These are phyloP conservation scores for Aleadryas rufinucha DNA, from an alignment of 2,113 vertebrate genomes.

Conservation along the genomic window DNA sequence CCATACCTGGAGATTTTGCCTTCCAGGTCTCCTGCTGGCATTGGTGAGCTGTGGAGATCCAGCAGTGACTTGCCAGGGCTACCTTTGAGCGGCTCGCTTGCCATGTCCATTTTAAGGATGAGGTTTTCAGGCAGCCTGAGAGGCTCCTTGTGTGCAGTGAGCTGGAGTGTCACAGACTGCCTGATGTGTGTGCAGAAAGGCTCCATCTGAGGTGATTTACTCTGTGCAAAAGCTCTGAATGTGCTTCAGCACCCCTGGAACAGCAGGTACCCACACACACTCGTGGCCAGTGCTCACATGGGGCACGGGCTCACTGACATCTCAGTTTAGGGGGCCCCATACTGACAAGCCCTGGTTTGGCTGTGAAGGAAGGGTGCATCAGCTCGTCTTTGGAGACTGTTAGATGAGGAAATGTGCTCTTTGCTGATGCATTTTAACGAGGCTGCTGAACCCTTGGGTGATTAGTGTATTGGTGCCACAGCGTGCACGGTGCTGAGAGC, in stretches of 20 bases:
- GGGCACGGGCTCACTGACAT: fast-evolving
- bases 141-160: fast-evolving
- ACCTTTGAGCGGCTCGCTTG: background rate
- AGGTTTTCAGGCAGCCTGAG: background rate
- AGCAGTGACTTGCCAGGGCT: background rate
- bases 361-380: background rate
- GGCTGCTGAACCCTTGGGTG: background rate
- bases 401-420: background rate
- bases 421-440: background rate
- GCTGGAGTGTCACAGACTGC: background rate
- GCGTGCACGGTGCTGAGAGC: background rate
- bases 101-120: fast-evolving
- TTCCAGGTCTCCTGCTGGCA: background rate
- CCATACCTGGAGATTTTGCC: background rate
- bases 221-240: background rate
- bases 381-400: background rate
- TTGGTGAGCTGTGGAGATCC: background rate
- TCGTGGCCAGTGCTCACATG: fast-evolving
- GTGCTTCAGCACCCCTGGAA: background rate
- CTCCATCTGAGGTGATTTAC: background rate
- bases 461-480: background rate
- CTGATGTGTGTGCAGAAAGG: background rate
- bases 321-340: fast-evolving
- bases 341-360: background rate
- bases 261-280: fast-evolving